phyloP scores from a whole-genome alignment of 1,140 invertebrate genomes.

The honey bee (Apis mellifera) region DNA sequence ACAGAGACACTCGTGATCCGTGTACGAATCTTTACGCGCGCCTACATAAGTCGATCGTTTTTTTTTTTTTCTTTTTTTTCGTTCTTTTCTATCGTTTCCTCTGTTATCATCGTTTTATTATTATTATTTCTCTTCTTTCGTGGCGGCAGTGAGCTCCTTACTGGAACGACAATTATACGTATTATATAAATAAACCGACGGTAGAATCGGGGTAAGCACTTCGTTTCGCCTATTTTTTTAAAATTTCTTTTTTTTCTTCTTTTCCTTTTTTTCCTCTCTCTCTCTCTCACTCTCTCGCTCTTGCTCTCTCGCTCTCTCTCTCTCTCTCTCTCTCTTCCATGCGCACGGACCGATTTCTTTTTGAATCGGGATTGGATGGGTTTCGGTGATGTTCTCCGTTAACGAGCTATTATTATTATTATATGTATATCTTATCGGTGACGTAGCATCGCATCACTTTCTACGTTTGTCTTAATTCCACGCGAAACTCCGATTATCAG shows the following conservation, averaged over 20 bases:
- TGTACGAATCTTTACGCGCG: slow-evolving; percentile 41
- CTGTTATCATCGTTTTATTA: slow-evolving; percentile 25
- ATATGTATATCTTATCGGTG: slow-evolving; percentile 24
- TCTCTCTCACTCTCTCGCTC: neutral
- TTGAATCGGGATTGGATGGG: slow-evolving; percentile 43
- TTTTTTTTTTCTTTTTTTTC: too few species aligned
- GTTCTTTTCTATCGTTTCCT: slow-evolving; percentile 2
- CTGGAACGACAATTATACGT: slow-evolving; percentile 49
- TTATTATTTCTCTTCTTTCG: slow-evolving; percentile 44
- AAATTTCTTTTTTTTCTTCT: too few species aligned
- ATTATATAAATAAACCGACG: slow-evolving; percentile 49
- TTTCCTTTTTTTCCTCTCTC: neutral
- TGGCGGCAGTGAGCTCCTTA: slow-evolving; percentile 70
- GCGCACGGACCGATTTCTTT: slow-evolving; percentile 20
- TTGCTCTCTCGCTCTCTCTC: neutral
- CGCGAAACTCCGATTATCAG: slow-evolving; percentile 11
- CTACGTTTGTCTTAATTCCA: slow-evolving; percentile 17
- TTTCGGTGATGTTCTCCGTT: slow-evolving; percentile 15
- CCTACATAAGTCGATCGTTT: slow-evolving; percentile 52
- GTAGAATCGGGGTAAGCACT: slow-evolving; percentile 17
- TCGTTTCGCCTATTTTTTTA: slow-evolving; percentile 6
- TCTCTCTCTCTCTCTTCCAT: neutral
- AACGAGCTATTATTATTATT: slow-evolving; percentile 35
- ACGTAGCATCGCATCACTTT: slow-evolving; percentile 20
- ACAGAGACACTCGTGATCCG: slow-evolving; percentile 11